Evolutionary conservation across 2,888 invertebrate species (phyloP), one percentile per base, ranked within the genome.

Genomic region (Sicus ferrugineus): DNA sequence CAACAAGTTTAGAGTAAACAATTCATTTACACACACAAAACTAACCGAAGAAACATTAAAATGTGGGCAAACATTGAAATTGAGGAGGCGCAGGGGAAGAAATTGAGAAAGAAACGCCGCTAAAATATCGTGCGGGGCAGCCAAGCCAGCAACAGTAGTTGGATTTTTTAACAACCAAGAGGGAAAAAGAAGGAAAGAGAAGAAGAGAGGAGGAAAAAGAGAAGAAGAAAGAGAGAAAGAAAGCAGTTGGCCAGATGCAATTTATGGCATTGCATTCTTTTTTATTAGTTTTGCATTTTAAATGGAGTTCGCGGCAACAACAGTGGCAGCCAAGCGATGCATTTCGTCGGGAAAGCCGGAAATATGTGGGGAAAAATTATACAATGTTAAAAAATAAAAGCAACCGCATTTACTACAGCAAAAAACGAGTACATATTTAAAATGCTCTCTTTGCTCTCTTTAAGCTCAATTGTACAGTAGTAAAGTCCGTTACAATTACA

Each of bases 251-350:
- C 30, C 30, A n/a, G 11, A 3, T 42, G 14, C 42, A 61, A 23
- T 42, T 38, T 38, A 61, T 61, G 30, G 61, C 38, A 42, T 30
- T 64, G 30, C 19, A 9, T 64, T 52, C 16, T n/a, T 61, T n/a
- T 42, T 42, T 16, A 42, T 34, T 34, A n/a, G 42, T 42, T 52
- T 34, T 64, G 31, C 52, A 67, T 61, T 67, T 48, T 30, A 52
- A 61, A 67, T 61, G 50, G 61, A 67, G 21, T 50, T 67, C 67
- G 59, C 31, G 48, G 48, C 59, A 59, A 67, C 23, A 28, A 26
- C 28, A 26, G 14, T 26, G 14, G 21, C 38, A 14, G 23, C 19
- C 7, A 31, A 31, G n/a, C n/a, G n/a, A n/a, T n/a, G n/a, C n/a
- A n/a, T n/a, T n/a, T n/a, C n/a, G n/a, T n/a, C n/a, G n/a, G n/a